These are phyloP conservation scores for Channallabes apus DNA, from an alignment of 2,797 vertebrate species.

Conservation along the genomic window DNA sequence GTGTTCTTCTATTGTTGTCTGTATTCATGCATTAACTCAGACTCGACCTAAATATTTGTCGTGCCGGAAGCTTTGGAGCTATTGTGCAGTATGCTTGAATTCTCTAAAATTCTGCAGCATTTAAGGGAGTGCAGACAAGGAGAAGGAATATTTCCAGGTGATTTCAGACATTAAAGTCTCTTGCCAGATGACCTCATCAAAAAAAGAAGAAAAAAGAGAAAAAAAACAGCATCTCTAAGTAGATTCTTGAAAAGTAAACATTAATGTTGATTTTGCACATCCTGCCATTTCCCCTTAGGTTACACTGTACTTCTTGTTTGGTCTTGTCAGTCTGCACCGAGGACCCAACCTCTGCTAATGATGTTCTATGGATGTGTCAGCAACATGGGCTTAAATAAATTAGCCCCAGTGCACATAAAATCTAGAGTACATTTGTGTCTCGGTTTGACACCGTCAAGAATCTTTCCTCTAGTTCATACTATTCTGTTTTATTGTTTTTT, in stretches of 20 bases:
- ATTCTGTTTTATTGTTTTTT: not conserved
- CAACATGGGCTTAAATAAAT: constrained; percentile 7
- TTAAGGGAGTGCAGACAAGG: not conserved
- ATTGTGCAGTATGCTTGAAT: not conserved
- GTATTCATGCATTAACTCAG: constrained; percentile 23
- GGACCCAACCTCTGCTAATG: not conserved
- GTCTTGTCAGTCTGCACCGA: not conserved
- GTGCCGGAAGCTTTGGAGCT: constrained; percentile 5
- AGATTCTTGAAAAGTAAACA: not conserved
- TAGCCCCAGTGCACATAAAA: not conserved
- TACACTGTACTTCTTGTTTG: too few species aligned
- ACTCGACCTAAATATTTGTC: constrained; percentile 38
- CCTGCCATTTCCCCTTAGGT: not conserved
- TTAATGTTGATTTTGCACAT: not conserved
- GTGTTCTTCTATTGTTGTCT: constrained; percentile 4
- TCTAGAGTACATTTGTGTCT: not conserved
- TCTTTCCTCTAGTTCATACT: not conserved
- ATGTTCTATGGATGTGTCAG: not conserved
- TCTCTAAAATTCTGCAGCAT: not conserved
- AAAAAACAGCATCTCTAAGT: not conserved
- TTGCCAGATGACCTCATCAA: not conserved
- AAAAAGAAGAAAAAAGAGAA: not conserved
- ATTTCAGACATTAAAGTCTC: constrained; percentile 4
- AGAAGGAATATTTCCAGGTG: constrained; percentile 40
- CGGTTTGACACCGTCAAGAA: not conserved